Base-by-base conservation (phyloP, 2,888 invertebrate genomes). In the Tetranychus piercei region DNA sequence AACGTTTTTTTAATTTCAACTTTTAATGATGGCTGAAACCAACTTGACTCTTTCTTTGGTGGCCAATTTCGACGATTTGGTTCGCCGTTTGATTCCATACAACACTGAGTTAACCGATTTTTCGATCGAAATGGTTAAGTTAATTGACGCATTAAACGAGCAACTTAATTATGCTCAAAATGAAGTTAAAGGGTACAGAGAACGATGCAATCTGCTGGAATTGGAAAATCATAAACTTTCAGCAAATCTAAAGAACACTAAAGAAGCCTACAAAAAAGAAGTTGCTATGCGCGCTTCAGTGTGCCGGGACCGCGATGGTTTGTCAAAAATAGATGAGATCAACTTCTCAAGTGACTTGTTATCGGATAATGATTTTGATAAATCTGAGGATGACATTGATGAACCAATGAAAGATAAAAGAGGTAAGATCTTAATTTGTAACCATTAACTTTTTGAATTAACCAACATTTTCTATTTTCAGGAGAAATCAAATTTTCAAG, bases 311-410 rank as follows among this genome's bases (percentile, higher is more conserved):
- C 11, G 20, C 1, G 11, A 23, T 7, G 34, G 34, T 7, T 23
- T 69, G 22, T 11, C 11, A 69, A 69, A 20, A 69, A 23, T 69
- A 11, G 20, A 69, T n/a, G 69, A 69, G 22, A 22, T 69, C 15
- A 73, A 75, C 65, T 55, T 71, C 75, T 67, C 73, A 34, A 81
- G 81, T 85, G 88, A 88, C 23, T 90, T 90, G 0, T 84, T 91
- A 18, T 87, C 90, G 81, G 90, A 90, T 78, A 89, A 89, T 81
- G 80, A 81, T 76, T 82, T 81, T 78, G 91, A 92, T 18, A 88
- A 89, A 45, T 91, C 91, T 0, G 92, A 91, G 80, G 91, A 92
- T 79, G 90, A 91, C 81, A 83, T 91, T 55, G 34, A 8, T 34
- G 44, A 11, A 44, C 73, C 11, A 7, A 22, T 22, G 5, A 23